Percentiles rank a stretch among this genome's conserved stretches.
phyloP scores from a whole-genome alignment of 2,888 invertebrate species.

The Bellardia bayeri region DNA sequence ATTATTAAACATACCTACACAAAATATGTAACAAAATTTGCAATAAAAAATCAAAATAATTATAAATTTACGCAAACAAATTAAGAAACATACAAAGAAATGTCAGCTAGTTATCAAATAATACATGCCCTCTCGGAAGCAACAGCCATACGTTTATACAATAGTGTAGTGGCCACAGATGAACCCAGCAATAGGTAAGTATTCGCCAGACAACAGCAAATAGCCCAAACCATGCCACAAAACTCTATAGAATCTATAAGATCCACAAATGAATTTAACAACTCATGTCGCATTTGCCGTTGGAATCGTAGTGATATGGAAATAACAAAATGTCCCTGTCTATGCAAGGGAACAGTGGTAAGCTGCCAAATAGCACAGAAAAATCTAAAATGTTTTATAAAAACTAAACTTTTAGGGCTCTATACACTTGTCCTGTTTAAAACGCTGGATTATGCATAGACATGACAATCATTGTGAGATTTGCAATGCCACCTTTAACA shows the following conservation, averaged over 20 bases:
- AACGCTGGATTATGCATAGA: constrained; percentile 81
- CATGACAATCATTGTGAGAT: constrained; percentile 81
- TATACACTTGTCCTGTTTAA: constrained; percentile 81
- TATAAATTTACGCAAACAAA: background rate
- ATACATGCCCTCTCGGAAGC: constrained; percentile 75
- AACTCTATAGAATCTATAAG: constrained; percentile 76
- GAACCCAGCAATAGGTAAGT: constrained; percentile 1
- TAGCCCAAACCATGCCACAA: constrained; percentile 12
- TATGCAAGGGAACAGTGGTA: constrained; percentile 83
- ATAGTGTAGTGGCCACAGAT: constrained; percentile 73
- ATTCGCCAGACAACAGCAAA: background rate
- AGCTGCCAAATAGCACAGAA: constrained; percentile 45
- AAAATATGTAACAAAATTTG: constrained; percentile 24
- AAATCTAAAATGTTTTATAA: background rate
- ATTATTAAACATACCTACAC: background rate
- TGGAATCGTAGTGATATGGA: constrained; percentile 80
- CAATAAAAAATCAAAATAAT: background rate
- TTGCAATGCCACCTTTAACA: constrained; percentile 78
- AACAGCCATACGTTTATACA: constrained; percentile 77
- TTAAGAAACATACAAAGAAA: background rate
- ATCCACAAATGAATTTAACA: constrained; percentile 79
- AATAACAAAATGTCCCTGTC: constrained; percentile 81
- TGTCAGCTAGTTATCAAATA: constrained; percentile 2
- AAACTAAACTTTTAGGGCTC: constrained; percentile 77
- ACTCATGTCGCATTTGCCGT: constrained; percentile 82